Evolutionary conservation across 2,888 invertebrate genomes (phyloP).

Genomic region (Orchesella flavescens): DNA sequence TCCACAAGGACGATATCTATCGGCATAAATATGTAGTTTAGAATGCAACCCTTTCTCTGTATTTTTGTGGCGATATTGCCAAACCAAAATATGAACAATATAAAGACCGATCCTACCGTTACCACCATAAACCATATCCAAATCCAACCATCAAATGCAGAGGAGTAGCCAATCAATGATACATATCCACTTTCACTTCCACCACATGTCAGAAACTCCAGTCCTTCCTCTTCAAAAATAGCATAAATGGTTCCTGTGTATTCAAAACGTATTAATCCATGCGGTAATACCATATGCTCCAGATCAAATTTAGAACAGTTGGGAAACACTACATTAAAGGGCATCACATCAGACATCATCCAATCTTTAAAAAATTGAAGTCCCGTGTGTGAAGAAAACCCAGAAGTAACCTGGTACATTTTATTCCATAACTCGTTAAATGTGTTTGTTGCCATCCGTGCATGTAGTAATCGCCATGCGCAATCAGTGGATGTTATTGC

Average conservation of each 20-base stretch:
- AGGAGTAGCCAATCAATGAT: not conserved
- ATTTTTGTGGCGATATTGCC: not conserved
- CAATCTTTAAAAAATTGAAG: too few relatives aligned
- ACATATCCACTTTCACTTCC: not conserved
- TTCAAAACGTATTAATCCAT: too few relatives aligned
- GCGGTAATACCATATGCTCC: too few relatives aligned
- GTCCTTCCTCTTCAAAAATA: not conserved
- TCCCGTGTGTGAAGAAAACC: too few relatives aligned
- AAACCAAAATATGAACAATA: not conserved
- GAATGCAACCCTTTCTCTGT: not conserved
- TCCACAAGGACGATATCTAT: not conserved
- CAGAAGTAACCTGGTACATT: not conserved
- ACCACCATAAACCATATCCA: not conserved
- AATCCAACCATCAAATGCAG: conserved; percentile 25
- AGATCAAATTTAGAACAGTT: too few relatives aligned
- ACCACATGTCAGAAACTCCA: conserved; percentile 35
- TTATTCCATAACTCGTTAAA: too few relatives aligned
- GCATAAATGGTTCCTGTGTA: too few relatives aligned
- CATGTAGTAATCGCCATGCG: too few relatives aligned
- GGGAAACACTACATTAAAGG: too few relatives aligned
- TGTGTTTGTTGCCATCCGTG: too few relatives aligned
- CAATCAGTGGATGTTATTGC: too few relatives aligned
- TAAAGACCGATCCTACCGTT: not conserved
- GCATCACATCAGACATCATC: too few relatives aligned
- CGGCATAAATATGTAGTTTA: not conserved